A percentile compares a stretch with the other conserved stretches of the same genome.
These are phyloP conservation scores for Petrocephalus zakoni DNA, from an alignment of 2,113 vertebrate genomes.

Conservation along the genomic window DNA sequence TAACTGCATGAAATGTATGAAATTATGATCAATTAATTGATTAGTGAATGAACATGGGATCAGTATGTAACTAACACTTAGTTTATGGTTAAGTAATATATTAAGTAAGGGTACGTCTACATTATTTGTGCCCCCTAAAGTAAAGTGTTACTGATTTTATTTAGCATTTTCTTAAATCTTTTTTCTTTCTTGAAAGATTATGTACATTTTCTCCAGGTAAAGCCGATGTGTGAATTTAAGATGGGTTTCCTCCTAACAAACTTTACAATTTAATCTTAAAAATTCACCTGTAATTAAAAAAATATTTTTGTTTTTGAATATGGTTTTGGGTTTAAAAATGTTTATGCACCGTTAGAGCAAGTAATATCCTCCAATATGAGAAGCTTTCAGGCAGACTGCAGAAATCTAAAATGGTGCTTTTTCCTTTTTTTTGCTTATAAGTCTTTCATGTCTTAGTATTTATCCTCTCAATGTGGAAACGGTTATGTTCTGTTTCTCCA, in stretches of 20 bases:
- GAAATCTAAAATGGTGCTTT: not conserved
- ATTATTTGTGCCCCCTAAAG: not conserved
- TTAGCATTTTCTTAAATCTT: not conserved
- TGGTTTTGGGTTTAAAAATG: constrained; percentile 29
- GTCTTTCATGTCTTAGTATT: constrained; percentile 14
- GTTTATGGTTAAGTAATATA: not conserved
- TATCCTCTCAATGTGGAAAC: constrained; percentile 17
- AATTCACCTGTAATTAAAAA: not conserved
- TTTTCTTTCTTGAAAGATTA: not conserved
- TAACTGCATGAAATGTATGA: not conserved
- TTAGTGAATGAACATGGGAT: not conserved
- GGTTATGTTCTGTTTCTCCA: constrained; percentile 11
- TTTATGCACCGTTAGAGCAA: constrained; percentile 24
- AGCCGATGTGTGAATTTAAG: not conserved
- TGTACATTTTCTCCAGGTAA: not conserved
- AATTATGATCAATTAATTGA: not conserved
- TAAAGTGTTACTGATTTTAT: not conserved
- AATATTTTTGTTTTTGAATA: not conserved
- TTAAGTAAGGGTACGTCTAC: not conserved
- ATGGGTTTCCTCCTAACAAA: not conserved
- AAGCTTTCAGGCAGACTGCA: constrained; percentile 11
- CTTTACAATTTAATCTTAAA: not conserved
- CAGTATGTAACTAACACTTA: not conserved
- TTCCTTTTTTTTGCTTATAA: not conserved
- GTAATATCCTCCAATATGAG: constrained; percentile 19